Evolutionary conservation across 2,797 vertebrate species (phyloP).

Genomic region (Tolypeutes matacus): DNA sequence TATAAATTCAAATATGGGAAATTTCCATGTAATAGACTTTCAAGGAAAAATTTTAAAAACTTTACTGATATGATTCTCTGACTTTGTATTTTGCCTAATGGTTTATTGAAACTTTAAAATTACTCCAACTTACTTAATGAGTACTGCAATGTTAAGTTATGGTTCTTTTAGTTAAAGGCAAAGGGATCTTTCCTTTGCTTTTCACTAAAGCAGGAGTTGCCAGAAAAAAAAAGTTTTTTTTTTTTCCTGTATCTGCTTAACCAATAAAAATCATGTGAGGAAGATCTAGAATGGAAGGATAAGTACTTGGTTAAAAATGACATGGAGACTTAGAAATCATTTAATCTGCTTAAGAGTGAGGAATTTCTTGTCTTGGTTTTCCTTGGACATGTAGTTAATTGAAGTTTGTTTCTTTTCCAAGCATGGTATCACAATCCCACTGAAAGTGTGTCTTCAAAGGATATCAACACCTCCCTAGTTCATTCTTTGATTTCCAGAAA

Average conservation of each 20-base stretch:
- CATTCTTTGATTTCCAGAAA: not conserved
- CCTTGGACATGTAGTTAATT: not conserved
- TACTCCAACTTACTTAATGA: conserved; percentile 36
- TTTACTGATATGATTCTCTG: conserved; percentile 28
- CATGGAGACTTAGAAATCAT: not conserved
- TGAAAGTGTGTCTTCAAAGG: conserved; percentile 23
- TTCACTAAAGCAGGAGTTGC: conserved; percentile 11
- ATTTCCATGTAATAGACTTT: conserved; percentile 32
- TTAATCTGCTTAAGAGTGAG: conserved; percentile 22
- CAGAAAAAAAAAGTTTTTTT: conserved; percentile 37
- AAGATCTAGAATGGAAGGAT: not conserved
- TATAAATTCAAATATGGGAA: conserved; percentile 51
- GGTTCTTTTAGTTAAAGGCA: conserved; percentile 25
- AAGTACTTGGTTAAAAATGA: conserved; percentile 41
- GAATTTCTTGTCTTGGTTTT: conserved; percentile 50
- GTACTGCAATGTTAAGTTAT: conserved; percentile 48
- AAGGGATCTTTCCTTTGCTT: not conserved
- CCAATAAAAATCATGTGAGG: not conserved
- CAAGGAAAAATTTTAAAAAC: not conserved
- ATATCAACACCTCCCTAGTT: not conserved
- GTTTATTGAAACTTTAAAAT: conserved; percentile 61
- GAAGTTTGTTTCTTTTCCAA: conserved; percentile 20
- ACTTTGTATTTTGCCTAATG: conserved; percentile 52
- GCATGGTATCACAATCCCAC: not conserved
- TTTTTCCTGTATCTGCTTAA: not conserved